phyloP scores from a whole-genome alignment of 2,888 invertebrate genomes.

The Pheosia tremula region DNA sequence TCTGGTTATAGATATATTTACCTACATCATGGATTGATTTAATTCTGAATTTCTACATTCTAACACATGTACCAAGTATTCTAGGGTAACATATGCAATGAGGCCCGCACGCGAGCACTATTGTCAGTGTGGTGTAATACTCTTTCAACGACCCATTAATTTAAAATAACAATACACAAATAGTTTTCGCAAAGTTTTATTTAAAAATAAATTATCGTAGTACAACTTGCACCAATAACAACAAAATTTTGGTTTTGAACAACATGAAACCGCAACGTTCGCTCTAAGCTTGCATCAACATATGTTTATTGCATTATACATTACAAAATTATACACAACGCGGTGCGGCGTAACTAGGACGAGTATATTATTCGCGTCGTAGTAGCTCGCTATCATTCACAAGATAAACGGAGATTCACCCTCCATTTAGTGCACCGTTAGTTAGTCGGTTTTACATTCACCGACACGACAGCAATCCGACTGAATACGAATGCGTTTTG shows the following conservation, averaged over 20 bases:
- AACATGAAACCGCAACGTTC: constrained; percentile 75
- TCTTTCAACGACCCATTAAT: neutral
- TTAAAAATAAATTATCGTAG: constrained; percentile 84
- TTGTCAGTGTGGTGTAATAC: too few relatives aligned
- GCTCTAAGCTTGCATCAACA: constrained; percentile 73
- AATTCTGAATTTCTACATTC: too few relatives aligned
- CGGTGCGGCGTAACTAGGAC: constrained; percentile 59
- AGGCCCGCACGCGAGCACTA: too few relatives aligned
- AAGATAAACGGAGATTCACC: constrained; percentile 61
- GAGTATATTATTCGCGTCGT: constrained; percentile 42
- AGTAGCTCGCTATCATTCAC: constrained; percentile 50
- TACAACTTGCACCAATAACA: constrained; percentile 84
- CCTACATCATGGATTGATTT: too few relatives aligned
- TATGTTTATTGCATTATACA: constrained; percentile 60
- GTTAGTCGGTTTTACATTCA: neutral
- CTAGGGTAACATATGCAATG: too few relatives aligned
- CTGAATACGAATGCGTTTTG: constrained; percentile 10
- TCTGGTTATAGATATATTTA: too few relatives aligned
- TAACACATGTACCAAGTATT: too few relatives aligned
- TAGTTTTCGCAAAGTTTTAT: constrained; percentile 70
- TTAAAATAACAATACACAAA: constrained; percentile 32
- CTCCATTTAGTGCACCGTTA: constrained; percentile 28
- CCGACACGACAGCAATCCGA: neutral
- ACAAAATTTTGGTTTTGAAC: constrained; percentile 82
- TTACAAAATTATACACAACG: constrained; percentile 66